Base-by-base conservation (phyloP, 2,888 invertebrate species). In the Coelinius sp. region DNA sequence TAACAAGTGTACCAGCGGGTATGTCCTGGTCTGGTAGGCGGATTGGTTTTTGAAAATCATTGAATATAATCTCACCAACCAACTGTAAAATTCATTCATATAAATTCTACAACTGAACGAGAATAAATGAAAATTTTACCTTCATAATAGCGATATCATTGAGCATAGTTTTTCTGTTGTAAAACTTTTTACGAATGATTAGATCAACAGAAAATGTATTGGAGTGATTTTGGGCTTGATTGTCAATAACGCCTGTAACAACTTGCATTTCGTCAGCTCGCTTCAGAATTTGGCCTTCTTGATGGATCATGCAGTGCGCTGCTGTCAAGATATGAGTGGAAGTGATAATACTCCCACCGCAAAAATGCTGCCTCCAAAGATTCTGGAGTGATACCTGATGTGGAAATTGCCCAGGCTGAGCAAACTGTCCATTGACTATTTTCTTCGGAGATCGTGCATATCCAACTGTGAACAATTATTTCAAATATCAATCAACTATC, bases 311-410 rank as follows among this genome's bases (percentile, higher is more conserved):
- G 44, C 79, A 79, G 70, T 79, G 78, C 6, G 80, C 80, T 63
- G 80, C 80, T 12, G 80, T 79, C n/a, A 80, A 41, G 44, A 80
- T 71, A 59, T 75, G 75, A 8, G 56, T 44, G 0, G 64, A 53
- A 22, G 46, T 63, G 2, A 80, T 72, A 20, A 80, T 76, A 8
- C 77, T 41, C 27, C 77, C 78, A 22, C 80, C 79, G 35, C 80
- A 80, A 17, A 74, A 71, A 44, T 76, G 78, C 6, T 12, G 1
- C 0, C 68, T 67, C 12, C 22, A 46, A 31, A 7, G 52, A n/a
- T n/a, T n/a, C 46, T 74, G 76, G 5, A 80, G 41, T 4, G 78
- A 79, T 14, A 77, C 78, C 68, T 75, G 77, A 62, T 78, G 76
- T 10, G 80, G 78, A 49, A 75, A 75, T 31, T 67, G 73, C 10